Base-by-base conservation (phyloP, 1,140 invertebrate species). In the Rhyacophila brunnea region DNA sequence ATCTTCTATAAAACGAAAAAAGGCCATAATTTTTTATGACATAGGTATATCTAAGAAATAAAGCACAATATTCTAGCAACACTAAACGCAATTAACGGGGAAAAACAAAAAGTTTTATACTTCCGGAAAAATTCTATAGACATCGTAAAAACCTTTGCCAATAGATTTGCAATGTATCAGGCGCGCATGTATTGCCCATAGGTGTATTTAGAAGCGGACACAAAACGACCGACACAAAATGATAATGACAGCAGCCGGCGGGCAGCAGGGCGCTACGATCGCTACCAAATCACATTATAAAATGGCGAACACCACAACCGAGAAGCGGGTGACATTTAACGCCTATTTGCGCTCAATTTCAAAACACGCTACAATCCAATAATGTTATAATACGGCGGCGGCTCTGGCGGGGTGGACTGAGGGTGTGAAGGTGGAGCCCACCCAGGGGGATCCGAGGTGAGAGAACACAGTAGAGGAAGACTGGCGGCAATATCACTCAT, bases 281-380 rank as follows among this genome's bases (percentile, higher is more conserved):
- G 52, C 35, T 14, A 23, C 28, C 54, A 62, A 62, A 62, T 62
- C 48, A 43, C 50, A 62, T 62, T 62, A 62, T 57, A 62, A 62
- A 62, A 58, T 62, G 55, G 54, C 60, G 53, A 62, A 56, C 38
- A 44, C 28, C 7, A 58, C 47, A 58, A 50, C 32, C 54, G 54
- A n/a, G 55, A 47, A 48, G 54, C 54, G 42, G 60, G 55, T 19
- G 48, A 51, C 60, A 62, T 62, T 62, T 58, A 53, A 51, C 55
- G 60, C 60, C 55, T 47, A 58, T 62, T 62, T 62, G 60, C 49
- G 54, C 49, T 48, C 60, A 62, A 62, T 62, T 56, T 51, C 60
- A 56, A 62, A 56, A 56, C 60, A 56, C 60, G 58, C 53, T 57
- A 52, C 60, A 56, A 62, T 62, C 60, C 60, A 56, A 56, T 62